Evolutionary conservation across 2,113 vertebrate species (phyloP).

Genomic region (Apteryx owenii): DNA sequence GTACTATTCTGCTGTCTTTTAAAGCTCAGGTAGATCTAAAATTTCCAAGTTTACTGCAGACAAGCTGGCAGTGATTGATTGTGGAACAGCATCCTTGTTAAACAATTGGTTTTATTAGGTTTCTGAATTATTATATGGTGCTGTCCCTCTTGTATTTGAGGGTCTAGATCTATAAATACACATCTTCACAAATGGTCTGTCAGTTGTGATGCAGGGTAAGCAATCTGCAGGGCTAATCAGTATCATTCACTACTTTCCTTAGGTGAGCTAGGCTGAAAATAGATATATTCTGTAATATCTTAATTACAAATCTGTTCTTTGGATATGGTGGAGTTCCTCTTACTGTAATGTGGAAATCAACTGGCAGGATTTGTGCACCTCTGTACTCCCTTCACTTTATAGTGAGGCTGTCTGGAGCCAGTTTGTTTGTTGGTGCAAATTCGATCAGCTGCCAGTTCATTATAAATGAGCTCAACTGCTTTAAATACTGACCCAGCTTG

Average conservation of each 20-base stretch:
- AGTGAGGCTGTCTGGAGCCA: not conserved
- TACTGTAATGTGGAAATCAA: not conserved
- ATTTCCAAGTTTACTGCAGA: not conserved
- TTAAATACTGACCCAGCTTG: not conserved
- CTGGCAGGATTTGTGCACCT: not conserved
- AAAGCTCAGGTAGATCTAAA: not conserved
- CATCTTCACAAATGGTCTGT: not conserved
- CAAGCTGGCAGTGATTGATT: not conserved
- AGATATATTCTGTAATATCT: not conserved
- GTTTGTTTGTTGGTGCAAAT: not conserved
- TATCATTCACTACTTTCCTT: not conserved
- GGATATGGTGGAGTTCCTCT: not conserved
- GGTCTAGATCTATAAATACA: not conserved
- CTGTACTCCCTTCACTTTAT: fast-evolving
- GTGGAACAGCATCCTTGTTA: not conserved
- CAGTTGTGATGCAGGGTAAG: not conserved
- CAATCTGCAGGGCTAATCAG: not conserved
- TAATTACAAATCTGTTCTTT: not conserved
- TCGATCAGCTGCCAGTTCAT: fast-evolving
- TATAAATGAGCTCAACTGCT: not conserved
- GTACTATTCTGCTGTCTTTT: not conserved
- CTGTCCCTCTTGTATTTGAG: not conserved
- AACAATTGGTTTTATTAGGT: not conserved
- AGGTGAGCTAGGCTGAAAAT: not conserved
- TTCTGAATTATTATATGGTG: not conserved